A percentile compares a stretch with the other conserved stretches of the same genome.
Conservation (phyloP, 2,113 vertebrate genomes). For the Phyllopteryx taeniolatus region DNA sequence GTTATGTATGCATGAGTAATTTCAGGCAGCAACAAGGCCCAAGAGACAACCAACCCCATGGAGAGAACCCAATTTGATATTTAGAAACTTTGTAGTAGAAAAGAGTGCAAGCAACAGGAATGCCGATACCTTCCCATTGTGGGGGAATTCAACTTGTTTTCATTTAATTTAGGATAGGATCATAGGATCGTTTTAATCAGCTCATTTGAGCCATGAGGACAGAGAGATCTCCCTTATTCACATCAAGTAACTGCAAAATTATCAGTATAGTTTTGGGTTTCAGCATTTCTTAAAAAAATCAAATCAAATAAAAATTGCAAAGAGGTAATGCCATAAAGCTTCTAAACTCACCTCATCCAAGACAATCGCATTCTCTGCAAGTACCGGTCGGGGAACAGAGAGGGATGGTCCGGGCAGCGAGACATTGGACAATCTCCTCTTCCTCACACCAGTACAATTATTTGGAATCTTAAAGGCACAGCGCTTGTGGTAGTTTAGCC, state of each 20-base stretch:
- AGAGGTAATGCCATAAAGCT: background rate
- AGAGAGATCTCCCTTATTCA: conserved; percentile 2
- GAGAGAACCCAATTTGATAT: conserved; percentile 38
- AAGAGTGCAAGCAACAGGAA: conserved; percentile 19
- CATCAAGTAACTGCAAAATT: background rate
- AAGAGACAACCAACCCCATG: conserved; percentile 19
- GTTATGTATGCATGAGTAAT: conserved; percentile 51
- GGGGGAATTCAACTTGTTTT: conserved; percentile 18
- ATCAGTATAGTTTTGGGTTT: background rate
- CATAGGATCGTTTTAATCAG: conserved; percentile 15
- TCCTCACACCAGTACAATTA: conserved; percentile 93
- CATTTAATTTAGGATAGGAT: conserved; percentile 14
- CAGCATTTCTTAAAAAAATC: background rate
- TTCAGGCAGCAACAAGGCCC: conserved; percentile 30
- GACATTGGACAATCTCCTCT: conserved; percentile 90
- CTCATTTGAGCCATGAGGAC: too few relatives aligned
- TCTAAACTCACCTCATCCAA: conserved; percentile 83
- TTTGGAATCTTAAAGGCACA: conserved; percentile 99
- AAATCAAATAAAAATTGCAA: too few relatives aligned
- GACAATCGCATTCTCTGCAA: conserved; percentile 76
- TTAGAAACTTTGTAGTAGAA: conserved; percentile 34
- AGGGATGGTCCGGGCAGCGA: conserved; percentile 88
- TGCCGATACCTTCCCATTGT: conserved; percentile 18
- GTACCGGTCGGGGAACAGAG: conserved; percentile 82
- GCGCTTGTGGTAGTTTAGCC: conserved; percentile 96